A percentile compares a stretch with the other conserved stretches of the same genome.
Evolutionary conservation across 1,140 invertebrate genomes (phyloP).

Genomic region (Macrosteles quadrilineatus): DNA sequence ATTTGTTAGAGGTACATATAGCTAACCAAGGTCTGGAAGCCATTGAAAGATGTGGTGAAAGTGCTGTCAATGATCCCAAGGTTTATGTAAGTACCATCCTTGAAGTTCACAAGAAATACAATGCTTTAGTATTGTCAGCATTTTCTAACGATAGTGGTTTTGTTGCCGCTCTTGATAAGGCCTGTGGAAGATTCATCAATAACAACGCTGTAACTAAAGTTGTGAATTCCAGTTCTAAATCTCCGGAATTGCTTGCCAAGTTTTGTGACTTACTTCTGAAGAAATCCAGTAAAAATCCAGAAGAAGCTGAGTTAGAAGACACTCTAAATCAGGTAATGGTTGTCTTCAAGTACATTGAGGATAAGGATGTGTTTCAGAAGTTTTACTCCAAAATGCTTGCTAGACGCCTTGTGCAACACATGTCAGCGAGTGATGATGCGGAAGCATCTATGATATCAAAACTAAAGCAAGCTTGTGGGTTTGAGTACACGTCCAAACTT

Average conservation of each 20-base stretch:
- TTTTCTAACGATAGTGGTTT: conserved; percentile 98
- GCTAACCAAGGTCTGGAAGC: conserved; percentile 88
- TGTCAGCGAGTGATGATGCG: conserved; percentile 98
- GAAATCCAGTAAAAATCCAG: conserved; percentile 97
- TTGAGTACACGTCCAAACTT: conserved; percentile 98
- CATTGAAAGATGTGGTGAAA: conserved; percentile 88
- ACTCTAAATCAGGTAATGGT: conserved; percentile 99
- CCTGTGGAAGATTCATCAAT: conserved; percentile 97
- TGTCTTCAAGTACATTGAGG: conserved; percentile 99
- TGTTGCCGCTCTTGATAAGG: conserved; percentile 95
- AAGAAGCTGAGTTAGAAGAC: conserved; percentile 97
- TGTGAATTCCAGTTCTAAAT: conserved; percentile 90
- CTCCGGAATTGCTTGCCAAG: conserved; percentile 94
- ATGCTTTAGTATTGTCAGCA: conserved; percentile 87
- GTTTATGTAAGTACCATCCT: conserved; percentile 96
- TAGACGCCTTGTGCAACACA: conserved; percentile 94
- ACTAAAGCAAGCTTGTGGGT: conserved; percentile 98
- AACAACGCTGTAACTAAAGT: conserved; percentile 88
- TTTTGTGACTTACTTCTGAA: conserved; percentile 97
- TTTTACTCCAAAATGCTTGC: conserved; percentile 99
- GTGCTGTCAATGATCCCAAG: conserved; percentile 88
- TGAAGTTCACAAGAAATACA: conserved; percentile 97
- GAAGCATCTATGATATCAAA: conserved; percentile 99
- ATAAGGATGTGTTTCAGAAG: conserved; percentile 99
- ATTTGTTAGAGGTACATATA: conserved; percentile 91